Conservation (phyloP, 1,140 invertebrate species). For the Drosophila repleta region DNA sequence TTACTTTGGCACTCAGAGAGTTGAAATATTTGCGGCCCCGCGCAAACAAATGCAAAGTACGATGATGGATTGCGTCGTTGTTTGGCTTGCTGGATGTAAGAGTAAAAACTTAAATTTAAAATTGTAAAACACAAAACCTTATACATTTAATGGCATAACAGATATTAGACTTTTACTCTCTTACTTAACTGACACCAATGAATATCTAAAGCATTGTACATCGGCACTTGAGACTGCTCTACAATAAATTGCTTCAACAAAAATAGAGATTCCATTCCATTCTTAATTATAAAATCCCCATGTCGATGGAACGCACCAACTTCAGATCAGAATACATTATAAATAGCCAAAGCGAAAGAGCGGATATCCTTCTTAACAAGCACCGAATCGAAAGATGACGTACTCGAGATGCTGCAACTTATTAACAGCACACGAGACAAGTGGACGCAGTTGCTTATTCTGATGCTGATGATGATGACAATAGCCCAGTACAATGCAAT, state of each 20-base stretch:
- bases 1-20: constrained; percentile 26
- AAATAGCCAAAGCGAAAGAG: constrained; percentile 46
- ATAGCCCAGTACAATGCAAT: constrained; percentile 33
- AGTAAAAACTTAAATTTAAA: constrained; percentile 40
- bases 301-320: background rate
- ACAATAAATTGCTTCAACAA: constrained; percentile 26
- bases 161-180: background rate
- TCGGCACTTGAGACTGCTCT: too few relatives aligned
- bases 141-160: background rate
- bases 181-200: background rate
- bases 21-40: constrained; percentile 57
- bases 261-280: constrained; percentile 60
- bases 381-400: constrained; percentile 27
- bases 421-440: constrained; percentile 27
- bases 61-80: constrained; percentile 41
- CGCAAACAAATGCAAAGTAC: constrained; percentile 56
- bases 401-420: constrained; percentile 27
- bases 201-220: too few relatives aligned
- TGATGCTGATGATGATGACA: constrained; percentile 25
- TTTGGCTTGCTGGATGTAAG: too few relatives aligned
- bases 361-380: constrained; percentile 75
- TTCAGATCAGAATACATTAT: constrained; percentile 32
- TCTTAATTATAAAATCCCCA: constrained; percentile 55
- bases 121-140: background rate
- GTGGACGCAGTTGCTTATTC: constrained; percentile 20